Base-by-base conservation (phyloP, 2,888 invertebrate genomes). In the Tenodera sinensis region DNA sequence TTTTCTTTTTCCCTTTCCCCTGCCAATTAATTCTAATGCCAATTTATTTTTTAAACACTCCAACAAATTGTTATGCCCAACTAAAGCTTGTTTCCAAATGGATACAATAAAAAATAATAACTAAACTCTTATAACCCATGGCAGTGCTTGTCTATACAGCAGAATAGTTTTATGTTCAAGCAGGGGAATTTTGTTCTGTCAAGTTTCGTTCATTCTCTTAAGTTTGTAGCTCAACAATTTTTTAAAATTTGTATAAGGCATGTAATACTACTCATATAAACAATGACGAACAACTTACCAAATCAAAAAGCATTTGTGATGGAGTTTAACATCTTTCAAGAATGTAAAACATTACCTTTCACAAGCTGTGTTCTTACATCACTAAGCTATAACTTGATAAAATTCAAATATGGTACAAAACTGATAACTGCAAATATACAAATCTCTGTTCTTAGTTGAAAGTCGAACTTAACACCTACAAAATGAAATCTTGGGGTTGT, bases 191-290 rank as follows among this genome's bases (percentile, higher is more conserved):
- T n/a, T 82, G 25, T 71, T 47, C 47, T 47, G 85, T 89, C 89
- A 88, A 89, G 89, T 89, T 85, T 83, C 89, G 83, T 89, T 89
- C 88, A 20, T 85, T 87, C 89, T 88, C 71, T 25, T 20, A 71
- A 71, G 54, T 71, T 71, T 71, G 20, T 71, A 71, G 54, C 54
- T 71, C 25, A 25, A 71, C 54, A 71, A 71, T 71, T 2, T 71
- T 71, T 71, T 20, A 71, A 84, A 84, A 47, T n/a, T 28, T 85
- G 28, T 85, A 84, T 71, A 47, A 42, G 42, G 83, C 84, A 85
- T 84, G 28, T 85, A 14, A 87, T 87, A 85, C 15, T 71, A 71
- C 54, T 25, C 20, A 20, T 71, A 20, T 71, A 71, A 71, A 25
- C 54, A 71, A 71, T 20, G 54, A 25, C 54, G 54, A 20, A 71